phyloP scores from a whole-genome alignment of 2,797 vertebrate genomes.

The Harpagifer antarcticus region DNA sequence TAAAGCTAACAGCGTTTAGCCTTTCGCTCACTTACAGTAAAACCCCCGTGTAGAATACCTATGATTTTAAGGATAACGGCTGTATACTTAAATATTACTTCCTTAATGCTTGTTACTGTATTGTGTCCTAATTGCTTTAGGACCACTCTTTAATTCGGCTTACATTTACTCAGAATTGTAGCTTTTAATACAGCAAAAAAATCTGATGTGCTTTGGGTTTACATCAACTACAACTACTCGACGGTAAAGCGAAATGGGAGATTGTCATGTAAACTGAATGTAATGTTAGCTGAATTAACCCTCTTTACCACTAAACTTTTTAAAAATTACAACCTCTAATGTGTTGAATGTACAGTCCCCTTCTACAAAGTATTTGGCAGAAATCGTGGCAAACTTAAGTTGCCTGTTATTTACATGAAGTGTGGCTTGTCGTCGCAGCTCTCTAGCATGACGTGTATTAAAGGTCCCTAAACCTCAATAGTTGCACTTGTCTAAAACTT shows the following conservation, averaged over 20 bases:
- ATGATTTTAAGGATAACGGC: background rate
- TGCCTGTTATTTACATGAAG: background rate
- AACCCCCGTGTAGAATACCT: rapidly evolving
- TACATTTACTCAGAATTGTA: rapidly evolving
- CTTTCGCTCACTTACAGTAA: background rate
- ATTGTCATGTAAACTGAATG: background rate
- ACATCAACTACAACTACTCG: background rate
- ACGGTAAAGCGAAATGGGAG: too few relatives aligned
- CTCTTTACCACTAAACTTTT: rapidly evolving
- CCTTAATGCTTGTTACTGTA: rapidly evolving
- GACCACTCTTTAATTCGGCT: rapidly evolving
- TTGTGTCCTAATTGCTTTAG: rapidly evolving
- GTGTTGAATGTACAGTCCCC: rapidly evolving
- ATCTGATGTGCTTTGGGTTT: rapidly evolving
- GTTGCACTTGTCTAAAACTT: rapidly evolving
- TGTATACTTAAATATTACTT: rapidly evolving
- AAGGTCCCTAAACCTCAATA: background rate
- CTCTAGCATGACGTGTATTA: constrained; percentile 56
- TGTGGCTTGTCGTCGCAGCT: constrained; percentile 4
- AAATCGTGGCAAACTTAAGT: background rate
- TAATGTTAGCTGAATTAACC: background rate
- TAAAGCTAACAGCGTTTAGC: constrained; percentile 32
- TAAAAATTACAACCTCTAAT: rapidly evolving
- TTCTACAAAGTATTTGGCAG: rapidly evolving
- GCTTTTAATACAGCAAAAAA: rapidly evolving